Conservation (phyloP, 2,113 vertebrate species). For the Diadophis punctatus region DNA sequence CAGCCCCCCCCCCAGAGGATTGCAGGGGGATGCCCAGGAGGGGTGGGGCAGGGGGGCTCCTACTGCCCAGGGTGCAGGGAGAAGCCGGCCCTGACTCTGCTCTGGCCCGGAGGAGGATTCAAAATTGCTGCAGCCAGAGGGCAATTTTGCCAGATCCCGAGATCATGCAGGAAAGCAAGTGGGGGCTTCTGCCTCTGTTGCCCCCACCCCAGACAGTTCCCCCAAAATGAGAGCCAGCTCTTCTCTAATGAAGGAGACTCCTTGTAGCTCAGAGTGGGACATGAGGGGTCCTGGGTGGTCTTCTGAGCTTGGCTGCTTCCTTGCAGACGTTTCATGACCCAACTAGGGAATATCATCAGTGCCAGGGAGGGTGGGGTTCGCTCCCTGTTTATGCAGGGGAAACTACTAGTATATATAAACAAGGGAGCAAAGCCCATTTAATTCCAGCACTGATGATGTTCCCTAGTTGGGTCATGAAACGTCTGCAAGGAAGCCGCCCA, state of each 20-base stretch:
- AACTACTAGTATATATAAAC: neutral
- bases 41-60: neutral
- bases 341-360: neutral
- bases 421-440: neutral
- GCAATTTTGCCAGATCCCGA: neutral
- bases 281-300: neutral
- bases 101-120: neutral
- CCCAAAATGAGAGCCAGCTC: too few relatives aligned
- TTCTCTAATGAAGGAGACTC: neutral
- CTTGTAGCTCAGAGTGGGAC: too few relatives aligned
- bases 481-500: too few relatives aligned
- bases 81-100: neutral
- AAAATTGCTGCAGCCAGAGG: neutral
- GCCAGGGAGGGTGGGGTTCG: neutral
- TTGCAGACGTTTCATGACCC: neutral
- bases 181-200: neutral
- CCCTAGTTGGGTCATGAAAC: neutral
- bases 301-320: neutral
- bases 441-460: neutral
- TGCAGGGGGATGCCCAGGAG: neutral
- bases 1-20: neutral
- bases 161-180: neutral
- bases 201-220: neutral
- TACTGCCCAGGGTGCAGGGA: neutral
- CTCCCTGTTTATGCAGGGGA: neutral